Percentiles rank a stretch among this genome's conserved stretches.
These are phyloP conservation scores for Patella vulgata DNA, from an alignment of 1,140 invertebrate species.

Conservation along the genomic window DNA sequence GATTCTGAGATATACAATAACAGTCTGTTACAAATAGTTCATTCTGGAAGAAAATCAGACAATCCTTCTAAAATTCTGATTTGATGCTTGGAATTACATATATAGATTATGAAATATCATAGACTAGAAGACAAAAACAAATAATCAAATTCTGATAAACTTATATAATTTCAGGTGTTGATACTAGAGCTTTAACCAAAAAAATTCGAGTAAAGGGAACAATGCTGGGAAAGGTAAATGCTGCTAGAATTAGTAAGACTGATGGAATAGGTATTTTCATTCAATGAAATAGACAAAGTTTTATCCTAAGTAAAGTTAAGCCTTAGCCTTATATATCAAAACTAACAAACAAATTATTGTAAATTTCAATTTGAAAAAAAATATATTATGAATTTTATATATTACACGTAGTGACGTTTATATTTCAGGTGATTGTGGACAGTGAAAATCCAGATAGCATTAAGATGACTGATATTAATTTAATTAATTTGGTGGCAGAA, in stretches of 20 bases:
- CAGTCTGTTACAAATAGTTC: too few species aligned
- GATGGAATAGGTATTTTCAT: too few species aligned
- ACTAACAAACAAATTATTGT: too few species aligned
- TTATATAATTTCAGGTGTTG: constrained; percentile 52
- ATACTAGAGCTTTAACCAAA: constrained; percentile 64
- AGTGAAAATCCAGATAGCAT: constrained; percentile 61
- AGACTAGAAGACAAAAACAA: too few species aligned
- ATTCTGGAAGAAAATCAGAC: too few species aligned
- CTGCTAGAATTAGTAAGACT: not conserved
- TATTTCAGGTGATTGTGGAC: constrained; percentile 73
- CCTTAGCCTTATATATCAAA: too few species aligned
- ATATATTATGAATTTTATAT: constrained; percentile 2
- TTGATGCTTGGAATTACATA: not conserved
- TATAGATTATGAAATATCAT: not conserved
- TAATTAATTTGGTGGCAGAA: constrained; percentile 87
- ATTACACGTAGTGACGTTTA: constrained; percentile 9
- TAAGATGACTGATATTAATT: constrained; percentile 82
- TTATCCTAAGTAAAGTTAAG: too few species aligned
- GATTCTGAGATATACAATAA: too few species aligned
- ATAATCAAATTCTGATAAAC: too few species aligned
- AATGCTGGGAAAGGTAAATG: constrained; percentile 62
- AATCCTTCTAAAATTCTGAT: too few species aligned
- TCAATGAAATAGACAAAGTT: too few species aligned
- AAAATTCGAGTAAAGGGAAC: constrained; percentile 63
- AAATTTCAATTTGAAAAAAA: too few species aligned